phyloP scores from a whole-genome alignment of 2,113 vertebrate species.

The Myodes glareolus region DNA sequence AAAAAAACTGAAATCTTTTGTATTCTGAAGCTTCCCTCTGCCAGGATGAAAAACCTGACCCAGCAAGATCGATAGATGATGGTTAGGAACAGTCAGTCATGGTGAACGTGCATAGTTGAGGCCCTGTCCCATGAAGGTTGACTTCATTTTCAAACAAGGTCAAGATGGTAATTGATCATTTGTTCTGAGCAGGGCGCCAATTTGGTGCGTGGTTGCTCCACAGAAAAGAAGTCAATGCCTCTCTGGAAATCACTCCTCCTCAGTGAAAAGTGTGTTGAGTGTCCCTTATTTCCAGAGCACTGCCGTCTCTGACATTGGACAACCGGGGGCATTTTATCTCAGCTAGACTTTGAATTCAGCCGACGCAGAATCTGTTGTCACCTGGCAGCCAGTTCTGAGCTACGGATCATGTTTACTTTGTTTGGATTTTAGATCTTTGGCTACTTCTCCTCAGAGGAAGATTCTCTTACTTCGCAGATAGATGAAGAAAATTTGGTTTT shows the following conservation, averaged over 20 bases:
- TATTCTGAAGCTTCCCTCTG: background rate
- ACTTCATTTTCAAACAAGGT: background rate
- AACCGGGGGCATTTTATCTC: background rate
- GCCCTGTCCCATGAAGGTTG: background rate
- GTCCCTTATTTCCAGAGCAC: background rate
- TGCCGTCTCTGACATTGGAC: background rate
- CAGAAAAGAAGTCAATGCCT: background rate
- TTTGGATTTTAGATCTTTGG: slow-evolving; percentile 85
- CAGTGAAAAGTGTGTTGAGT: background rate
- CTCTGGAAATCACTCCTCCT: background rate
- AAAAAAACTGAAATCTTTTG: background rate
- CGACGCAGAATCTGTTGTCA: background rate
- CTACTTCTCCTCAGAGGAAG: slow-evolving; percentile 77
- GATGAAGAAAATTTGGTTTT: slow-evolving; percentile 84
- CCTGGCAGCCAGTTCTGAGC: background rate
- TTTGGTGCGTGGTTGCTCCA: background rate
- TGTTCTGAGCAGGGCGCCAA: background rate
- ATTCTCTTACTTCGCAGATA: slow-evolving; percentile 15
- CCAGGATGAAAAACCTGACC: background rate
- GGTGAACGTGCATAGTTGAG: background rate
- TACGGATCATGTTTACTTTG: background rate
- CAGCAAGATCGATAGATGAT: background rate
- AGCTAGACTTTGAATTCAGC: background rate
- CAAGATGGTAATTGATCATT: background rate
- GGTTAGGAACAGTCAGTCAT: background rate